These are phyloP conservation scores for Helicoverpa zea DNA, from an alignment of 1,140 invertebrate genomes.

Conservation along the genomic window DNA sequence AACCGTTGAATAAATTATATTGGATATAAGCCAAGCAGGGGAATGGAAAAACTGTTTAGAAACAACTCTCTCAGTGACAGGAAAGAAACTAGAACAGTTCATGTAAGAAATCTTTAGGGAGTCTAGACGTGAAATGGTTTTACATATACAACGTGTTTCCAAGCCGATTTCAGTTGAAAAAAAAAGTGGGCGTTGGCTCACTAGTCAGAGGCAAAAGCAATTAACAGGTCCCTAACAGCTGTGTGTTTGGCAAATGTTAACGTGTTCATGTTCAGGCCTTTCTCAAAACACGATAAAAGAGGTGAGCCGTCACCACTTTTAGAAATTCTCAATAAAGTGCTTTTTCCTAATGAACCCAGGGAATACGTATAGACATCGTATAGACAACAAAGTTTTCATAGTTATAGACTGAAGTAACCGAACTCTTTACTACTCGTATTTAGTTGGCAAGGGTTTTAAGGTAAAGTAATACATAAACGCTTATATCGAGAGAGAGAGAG, in stretches of 20 bases:
- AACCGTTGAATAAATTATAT: slow-evolving; percentile 70
- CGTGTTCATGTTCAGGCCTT: too few relatives aligned
- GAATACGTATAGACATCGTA: too few relatives aligned
- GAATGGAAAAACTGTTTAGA: slow-evolving; percentile 48
- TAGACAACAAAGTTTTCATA: too few relatives aligned
- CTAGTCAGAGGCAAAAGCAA: neutral
- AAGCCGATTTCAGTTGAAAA: neutral
- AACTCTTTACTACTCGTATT: too few relatives aligned
- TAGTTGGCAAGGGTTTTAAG: too few relatives aligned
- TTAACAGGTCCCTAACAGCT: neutral
- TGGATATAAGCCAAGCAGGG: slow-evolving; percentile 63
- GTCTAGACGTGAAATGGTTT: slow-evolving; percentile 1
- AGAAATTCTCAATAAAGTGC: too few relatives aligned
- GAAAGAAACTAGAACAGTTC: slow-evolving; percentile 21
- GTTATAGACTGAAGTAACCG: too few relatives aligned
- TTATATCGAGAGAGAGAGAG: too few relatives aligned
- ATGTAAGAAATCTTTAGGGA: slow-evolving; percentile 20
- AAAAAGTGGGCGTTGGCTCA: neutral
- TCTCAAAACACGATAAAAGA: neutral
- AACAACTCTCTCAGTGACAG: slow-evolving; percentile 24
- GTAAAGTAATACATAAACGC: too few relatives aligned
- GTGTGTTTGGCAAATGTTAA: neutral
- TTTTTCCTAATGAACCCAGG: too few relatives aligned
- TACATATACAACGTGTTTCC: neutral
- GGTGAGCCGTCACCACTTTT: too few relatives aligned